A percentile compares a stretch with the other conserved stretches of the same genome.
phyloP scores from a whole-genome alignment of 2,113 vertebrate species.

The Anoura caudifer region DNA sequence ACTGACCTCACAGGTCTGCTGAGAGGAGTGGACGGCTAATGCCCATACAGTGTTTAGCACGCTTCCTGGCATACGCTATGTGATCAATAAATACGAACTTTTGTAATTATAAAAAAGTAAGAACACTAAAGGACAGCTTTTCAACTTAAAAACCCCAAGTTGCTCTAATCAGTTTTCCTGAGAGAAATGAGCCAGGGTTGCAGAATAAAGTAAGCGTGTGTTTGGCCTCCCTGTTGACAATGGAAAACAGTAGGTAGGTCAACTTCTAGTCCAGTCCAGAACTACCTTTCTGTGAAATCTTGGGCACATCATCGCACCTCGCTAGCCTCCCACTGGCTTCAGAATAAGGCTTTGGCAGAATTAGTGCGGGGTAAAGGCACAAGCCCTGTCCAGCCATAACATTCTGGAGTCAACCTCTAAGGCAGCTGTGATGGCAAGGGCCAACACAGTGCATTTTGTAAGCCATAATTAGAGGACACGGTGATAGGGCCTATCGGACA shows the following conservation, averaged over 20 bases:
- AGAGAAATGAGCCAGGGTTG: not conserved
- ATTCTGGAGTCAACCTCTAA: conserved; percentile 3
- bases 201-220: not conserved
- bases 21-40: not conserved
- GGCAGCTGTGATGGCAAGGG: conserved; percentile 17
- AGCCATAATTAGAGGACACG: conserved; percentile 36
- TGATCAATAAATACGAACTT: not conserved
- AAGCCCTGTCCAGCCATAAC: not conserved
- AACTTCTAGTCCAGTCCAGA: not conserved
- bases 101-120: not conserved
- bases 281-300: not conserved
- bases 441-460: conserved; percentile 25
- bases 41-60: not conserved
- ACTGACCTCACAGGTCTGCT: not conserved
- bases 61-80: not conserved
- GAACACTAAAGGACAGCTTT: not conserved
- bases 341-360: not conserved
- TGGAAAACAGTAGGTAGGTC: not conserved
- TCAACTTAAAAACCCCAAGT: not conserved
- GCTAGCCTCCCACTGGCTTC: not conserved
- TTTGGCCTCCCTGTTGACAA: not conserved
- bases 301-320: accelerated
- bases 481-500: not conserved
- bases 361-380: not conserved
- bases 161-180: not conserved